phyloP scores from a whole-genome alignment of 2,113 vertebrate genomes.

The Perca fluviatilis region DNA sequence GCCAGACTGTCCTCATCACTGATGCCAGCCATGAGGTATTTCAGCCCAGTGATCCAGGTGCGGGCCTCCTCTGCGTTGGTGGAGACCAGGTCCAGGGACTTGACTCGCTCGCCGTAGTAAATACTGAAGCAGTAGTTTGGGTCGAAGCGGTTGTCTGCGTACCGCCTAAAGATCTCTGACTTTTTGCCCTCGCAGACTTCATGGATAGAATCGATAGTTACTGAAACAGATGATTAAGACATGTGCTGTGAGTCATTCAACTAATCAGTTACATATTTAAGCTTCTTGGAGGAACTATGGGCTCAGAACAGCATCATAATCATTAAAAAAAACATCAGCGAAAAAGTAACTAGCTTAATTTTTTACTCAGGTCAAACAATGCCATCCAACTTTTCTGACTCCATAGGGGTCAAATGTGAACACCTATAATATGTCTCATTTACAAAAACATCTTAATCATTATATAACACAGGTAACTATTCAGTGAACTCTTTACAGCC shows the following conservation, averaged over 20 bases:
- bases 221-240: conserved; percentile 55
- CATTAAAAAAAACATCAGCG: background rate
- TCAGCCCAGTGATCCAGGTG: conserved; percentile 95
- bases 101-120: conserved; percentile 92
- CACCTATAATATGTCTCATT: background rate
- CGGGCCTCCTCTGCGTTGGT: conserved; percentile 89
- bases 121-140: conserved; percentile 98
- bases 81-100: conserved; percentile 93
- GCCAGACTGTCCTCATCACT: conserved; percentile 96
- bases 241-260: background rate
- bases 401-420: background rate
- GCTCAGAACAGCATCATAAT: background rate
- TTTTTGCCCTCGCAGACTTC: conserved; percentile 95
- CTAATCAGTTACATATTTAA: background rate
- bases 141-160: conserved; percentile 90
- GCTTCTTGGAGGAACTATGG: background rate
- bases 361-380: background rate
- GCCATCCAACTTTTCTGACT: background rate
- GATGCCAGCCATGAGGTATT: conserved; percentile 97
- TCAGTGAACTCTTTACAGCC: background rate
- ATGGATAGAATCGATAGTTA: conserved; percentile 93
- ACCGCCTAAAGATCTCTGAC: conserved; percentile 94
- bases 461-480: background rate
- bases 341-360: background rate
- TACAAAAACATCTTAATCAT: background rate